Conservation (phyloP, 2,888 invertebrate genomes). For the Crocallis elinguaria region DNA sequence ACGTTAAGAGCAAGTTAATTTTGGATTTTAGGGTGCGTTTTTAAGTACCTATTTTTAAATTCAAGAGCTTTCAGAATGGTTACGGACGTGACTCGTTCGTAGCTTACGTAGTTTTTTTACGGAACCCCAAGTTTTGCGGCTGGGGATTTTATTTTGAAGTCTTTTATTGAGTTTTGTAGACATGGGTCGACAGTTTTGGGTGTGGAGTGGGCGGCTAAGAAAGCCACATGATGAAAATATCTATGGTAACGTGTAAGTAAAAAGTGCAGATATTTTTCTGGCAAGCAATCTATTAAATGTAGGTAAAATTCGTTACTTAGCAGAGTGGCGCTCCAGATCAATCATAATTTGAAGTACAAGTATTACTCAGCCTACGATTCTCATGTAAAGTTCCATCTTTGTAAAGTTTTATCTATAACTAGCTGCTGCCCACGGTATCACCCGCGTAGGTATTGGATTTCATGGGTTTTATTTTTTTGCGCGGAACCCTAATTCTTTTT, state of each 20-base stretch:
- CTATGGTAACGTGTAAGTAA: slow-evolving; percentile 1
- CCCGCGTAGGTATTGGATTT: no score
- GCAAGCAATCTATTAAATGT: not conserved
- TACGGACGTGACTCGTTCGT: slow-evolving; percentile 54
- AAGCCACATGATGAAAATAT: slow-evolving; percentile 21
- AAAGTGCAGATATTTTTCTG: not conserved
- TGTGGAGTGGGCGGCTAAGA: slow-evolving; percentile 30
- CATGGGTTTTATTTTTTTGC: no score
- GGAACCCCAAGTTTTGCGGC: slow-evolving; percentile 35
- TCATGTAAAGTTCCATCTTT: no score
- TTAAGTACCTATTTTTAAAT: slow-evolving; percentile 58
- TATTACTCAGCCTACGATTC: no score
- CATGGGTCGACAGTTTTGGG: slow-evolving; percentile 44
- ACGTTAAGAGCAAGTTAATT: slow-evolving; percentile 68
- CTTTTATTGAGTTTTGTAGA: slow-evolving; percentile 45
- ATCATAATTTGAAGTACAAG: no score
- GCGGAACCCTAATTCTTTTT: no score
- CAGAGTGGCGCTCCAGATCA: no score
- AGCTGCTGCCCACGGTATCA: no score
- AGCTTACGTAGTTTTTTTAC: slow-evolving; percentile 45
- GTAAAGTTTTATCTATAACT: no score
- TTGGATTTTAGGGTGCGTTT: slow-evolving; percentile 69
- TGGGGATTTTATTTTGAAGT: slow-evolving; percentile 41
- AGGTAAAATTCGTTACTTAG: not conserved
- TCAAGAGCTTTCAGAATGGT: slow-evolving; percentile 49